A percentile compares a stretch with the other conserved stretches of the same genome.
Evolutionary conservation across 2,797 vertebrate genomes (phyloP).

Genomic region (Chlorospingus semifuscus): DNA sequence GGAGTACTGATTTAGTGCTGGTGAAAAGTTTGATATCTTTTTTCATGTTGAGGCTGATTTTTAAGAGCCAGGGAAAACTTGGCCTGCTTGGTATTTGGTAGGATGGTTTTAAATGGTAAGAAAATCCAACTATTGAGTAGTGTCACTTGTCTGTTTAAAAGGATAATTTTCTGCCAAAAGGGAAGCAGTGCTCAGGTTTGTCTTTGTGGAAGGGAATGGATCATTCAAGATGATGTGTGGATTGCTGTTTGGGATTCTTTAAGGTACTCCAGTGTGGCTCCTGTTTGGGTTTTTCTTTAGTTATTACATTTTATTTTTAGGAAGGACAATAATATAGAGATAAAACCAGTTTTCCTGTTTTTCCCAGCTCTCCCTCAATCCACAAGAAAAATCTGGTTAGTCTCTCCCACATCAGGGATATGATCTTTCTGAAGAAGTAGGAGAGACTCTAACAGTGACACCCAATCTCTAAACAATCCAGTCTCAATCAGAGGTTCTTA

Average conservation of each 20-base stretch:
- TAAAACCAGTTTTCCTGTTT: not conserved
- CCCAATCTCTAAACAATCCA: not conserved
- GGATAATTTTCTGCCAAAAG: not conserved
- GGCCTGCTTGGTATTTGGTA: not conserved
- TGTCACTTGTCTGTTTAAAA: not conserved
- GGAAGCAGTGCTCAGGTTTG: not conserved
- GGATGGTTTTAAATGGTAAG: not conserved
- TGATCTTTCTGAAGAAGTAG: not conserved
- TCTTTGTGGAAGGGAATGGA: not conserved
- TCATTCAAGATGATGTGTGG: not conserved
- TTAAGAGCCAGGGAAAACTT: not conserved
- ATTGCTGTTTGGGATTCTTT: not conserved
- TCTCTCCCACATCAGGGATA: not conserved
- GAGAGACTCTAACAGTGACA: not conserved
- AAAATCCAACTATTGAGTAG: not conserved
- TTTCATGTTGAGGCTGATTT: not conserved
- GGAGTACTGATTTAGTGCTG: not conserved
- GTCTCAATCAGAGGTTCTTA: not conserved
- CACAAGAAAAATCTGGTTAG: not conserved
- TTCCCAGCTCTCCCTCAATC: not conserved
- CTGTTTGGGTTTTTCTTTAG: not conserved
- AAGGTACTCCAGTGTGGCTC: not conserved
- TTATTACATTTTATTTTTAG: not conserved
- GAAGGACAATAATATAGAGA: not conserved
- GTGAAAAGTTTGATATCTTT: not conserved